Evolutionary conservation across 1,140 invertebrate genomes (phyloP).

Genomic region (Muscidifurax raptorellus): DNA sequence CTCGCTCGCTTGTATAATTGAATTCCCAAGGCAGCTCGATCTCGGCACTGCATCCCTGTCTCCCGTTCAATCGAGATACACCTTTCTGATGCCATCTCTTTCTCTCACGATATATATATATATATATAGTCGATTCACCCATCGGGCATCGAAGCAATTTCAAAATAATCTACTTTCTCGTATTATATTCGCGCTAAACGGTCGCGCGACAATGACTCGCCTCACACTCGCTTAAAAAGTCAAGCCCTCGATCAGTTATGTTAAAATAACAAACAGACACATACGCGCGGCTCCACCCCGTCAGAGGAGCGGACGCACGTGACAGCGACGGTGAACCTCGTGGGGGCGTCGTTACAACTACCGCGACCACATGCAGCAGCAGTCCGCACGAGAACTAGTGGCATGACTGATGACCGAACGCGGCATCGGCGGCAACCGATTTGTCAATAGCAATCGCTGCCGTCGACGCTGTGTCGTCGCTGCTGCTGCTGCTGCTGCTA

Average conservation of each 20-base stretch:
- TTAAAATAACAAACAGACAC: not conserved
- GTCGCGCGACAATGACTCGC: not conserved
- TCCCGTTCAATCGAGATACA: conserved; percentile 28
- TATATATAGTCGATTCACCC: conserved; percentile 67
- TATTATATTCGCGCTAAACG: not conserved
- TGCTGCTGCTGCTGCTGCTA: not conserved
- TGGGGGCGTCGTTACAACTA: not conserved
- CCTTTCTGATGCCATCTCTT: not conserved
- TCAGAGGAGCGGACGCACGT: not conserved
- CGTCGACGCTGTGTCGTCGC: not conserved
- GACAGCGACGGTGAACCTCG: not conserved
- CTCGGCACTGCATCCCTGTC: conserved; percentile 45
- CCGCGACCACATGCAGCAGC: not conserved
- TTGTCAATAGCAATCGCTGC: conserved; percentile 67
- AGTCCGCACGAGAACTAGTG: not conserved
- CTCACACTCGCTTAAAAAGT: not conserved
- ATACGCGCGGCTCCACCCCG: not conserved
- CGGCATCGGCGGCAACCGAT: conserved; percentile 56
- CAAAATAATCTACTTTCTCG: not conserved
- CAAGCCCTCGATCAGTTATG: conserved; percentile 22
- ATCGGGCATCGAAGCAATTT: not conserved
- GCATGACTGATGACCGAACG: conserved; percentile 61
- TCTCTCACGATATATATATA: no score
- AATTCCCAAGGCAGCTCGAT: conserved; percentile 67
- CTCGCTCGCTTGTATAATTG: conserved; percentile 63